phyloP scores from a whole-genome alignment of 2,888 invertebrate species.

The Eristalis arbustorum region DNA sequence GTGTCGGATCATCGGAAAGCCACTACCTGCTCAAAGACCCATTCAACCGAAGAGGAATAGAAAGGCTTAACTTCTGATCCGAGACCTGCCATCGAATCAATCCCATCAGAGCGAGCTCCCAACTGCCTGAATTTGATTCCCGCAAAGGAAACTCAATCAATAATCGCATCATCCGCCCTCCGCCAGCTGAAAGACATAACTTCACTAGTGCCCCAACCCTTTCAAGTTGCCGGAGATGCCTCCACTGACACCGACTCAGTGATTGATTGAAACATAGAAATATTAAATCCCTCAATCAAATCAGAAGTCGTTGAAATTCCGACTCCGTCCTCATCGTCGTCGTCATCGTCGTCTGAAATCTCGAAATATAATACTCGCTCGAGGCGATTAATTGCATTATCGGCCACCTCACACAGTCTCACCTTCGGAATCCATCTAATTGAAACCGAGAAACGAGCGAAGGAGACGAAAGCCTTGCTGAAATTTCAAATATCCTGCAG shows the following conservation, averaged over 20 bases:
- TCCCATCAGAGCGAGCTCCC: too few relatives aligned
- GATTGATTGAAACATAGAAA: not conserved
- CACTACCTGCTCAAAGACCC: too few relatives aligned
- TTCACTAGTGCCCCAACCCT: too few relatives aligned
- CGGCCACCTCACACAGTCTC: conserved; percentile 24
- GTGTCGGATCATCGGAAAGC: too few relatives aligned
- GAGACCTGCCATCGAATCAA: too few relatives aligned
- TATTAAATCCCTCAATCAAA: not conserved
- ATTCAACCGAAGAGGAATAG: too few relatives aligned
- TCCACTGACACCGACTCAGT: not conserved
- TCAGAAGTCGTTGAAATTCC: not conserved
- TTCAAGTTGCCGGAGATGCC: not conserved
- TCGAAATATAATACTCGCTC: not conserved
- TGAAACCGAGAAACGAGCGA: conserved; percentile 41
- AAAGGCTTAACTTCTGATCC: too few relatives aligned
- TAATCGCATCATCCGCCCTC: too few relatives aligned
- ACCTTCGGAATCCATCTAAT: conserved; percentile 52
- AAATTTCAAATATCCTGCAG: conserved; percentile 67
- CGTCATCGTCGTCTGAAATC: not conserved
- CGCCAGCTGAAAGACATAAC: too few relatives aligned
- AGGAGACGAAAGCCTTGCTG: conserved; percentile 29
- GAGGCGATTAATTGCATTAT: conserved; percentile 47
- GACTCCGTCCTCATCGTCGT: not conserved
- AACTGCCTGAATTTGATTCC: too few relatives aligned
- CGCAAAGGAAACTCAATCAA: too few relatives aligned